A percentile compares a stretch with the other conserved stretches of the same genome.
Evolutionary conservation across 2,113 vertebrate species (phyloP).

Genomic region (Riparia riparia): DNA sequence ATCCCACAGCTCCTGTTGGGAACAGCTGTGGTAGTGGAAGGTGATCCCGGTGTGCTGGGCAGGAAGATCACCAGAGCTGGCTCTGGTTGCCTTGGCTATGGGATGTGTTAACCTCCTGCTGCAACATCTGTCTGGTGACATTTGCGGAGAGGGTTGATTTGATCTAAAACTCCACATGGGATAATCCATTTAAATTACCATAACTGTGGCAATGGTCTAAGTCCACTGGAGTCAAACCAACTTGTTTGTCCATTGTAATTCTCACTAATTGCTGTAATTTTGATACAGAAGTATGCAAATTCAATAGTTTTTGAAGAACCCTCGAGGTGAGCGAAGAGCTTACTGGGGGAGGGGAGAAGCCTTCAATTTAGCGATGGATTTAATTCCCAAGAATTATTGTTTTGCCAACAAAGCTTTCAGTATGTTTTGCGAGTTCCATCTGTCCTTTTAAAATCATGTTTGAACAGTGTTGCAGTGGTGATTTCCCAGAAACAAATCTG

Average conservation of each 20-base stretch:
- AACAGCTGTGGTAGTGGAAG: neutral
- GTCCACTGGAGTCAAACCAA: neutral
- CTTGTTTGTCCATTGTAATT: neutral
- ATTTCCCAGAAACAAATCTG: neutral
- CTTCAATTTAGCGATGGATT: neutral
- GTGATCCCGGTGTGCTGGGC: neutral
- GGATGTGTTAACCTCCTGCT: neutral
- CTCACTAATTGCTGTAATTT: neutral
- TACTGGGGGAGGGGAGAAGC: neutral
- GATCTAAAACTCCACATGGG: neutral
- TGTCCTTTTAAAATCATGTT: neutral
- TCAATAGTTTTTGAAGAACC: neutral
- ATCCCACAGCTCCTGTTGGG: neutral
- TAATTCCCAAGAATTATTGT: neutral
- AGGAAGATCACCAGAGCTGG: neutral
- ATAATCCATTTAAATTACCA: neutral
- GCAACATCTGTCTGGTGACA: neutral
- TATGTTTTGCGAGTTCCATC: neutral
- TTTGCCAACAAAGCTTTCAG: neutral
- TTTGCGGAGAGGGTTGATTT: neutral
- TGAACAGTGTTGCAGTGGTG: neutral
- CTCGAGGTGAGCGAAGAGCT: neutral
- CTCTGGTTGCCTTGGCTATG: neutral
- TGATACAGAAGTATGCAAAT: neutral
- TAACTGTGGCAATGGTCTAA: neutral